These are phyloP conservation scores for Augiades crinisus DNA, from an alignment of 2,888 invertebrate species.

Conservation along the genomic window DNA sequence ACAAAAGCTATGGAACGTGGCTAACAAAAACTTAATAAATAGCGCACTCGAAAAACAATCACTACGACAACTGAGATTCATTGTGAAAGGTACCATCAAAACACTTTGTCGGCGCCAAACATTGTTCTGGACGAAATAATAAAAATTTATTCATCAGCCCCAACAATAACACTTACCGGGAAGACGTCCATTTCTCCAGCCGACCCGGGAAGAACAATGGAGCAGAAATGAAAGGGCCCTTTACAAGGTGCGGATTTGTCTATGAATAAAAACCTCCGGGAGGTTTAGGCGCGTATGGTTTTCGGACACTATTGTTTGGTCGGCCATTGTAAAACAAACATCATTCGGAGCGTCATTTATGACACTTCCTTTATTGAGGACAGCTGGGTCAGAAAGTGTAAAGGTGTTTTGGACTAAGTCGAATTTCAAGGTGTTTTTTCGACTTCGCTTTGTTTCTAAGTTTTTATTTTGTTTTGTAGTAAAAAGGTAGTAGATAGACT, in stretches of 20 bases:
- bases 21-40: conserved; percentile 15
- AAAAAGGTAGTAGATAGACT: no score
- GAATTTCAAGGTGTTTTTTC: conserved; percentile 35
- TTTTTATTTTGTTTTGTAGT: conserved; percentile 51
- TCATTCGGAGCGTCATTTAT: conserved; percentile 56
- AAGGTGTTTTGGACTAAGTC: conserved; percentile 43
- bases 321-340: conserved; percentile 56
- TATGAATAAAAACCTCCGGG: conserved; percentile 52
- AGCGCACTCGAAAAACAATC: conserved; percentile 28
- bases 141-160: conserved; percentile 61
- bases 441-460: conserved; percentile 48
- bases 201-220: conserved; percentile 54
- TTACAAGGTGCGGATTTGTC: conserved; percentile 45
- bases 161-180: conserved; percentile 62
- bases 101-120: conserved; percentile 40
- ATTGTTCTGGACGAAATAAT: conserved; percentile 48
- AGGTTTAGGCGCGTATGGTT: conserved; percentile 38
- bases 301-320: conserved; percentile 9
- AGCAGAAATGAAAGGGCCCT: conserved; percentile 45
- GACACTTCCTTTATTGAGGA: conserved; percentile 51
- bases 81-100: conserved; percentile 26
- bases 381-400: conserved; percentile 50
- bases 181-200: conserved; percentile 57
- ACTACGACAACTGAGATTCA: conserved; percentile 21
- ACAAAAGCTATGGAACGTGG: conserved; percentile 15